Base-by-base conservation (phyloP, 2,797 vertebrate genomes). In the Alca torda region DNA sequence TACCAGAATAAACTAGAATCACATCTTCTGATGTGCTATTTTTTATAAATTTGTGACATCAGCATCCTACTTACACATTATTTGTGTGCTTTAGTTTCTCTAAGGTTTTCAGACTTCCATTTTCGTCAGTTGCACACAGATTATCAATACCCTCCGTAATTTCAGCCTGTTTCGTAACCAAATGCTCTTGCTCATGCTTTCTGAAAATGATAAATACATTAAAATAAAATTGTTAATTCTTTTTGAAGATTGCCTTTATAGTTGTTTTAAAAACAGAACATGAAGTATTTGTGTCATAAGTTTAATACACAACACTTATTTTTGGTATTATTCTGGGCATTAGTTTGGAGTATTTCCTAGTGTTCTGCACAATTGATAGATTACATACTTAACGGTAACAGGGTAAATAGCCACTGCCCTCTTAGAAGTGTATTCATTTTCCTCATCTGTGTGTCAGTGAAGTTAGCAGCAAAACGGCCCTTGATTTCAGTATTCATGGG, bases 161-260 rank as follows among this genome's bases (percentile, higher is more conserved):
- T 67, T 81, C 68, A 53, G 33, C 16, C 33, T 0, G 15, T 13
- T 83, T 41, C 35, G 57, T 82, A 26, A 74, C 1, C 33, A 65
- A 53, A 53, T 20, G 8, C 17, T 65, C 14, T 35, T 72, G 41
- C 11, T 17, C 1, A 4, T 54, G 8, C 33, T 83, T 93, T 85
- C 95, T 95, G 87, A 81, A 95, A 97, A 96, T 67, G 28, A 72
- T 50, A 84, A 73, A 28, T 14, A 77, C 54, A 86, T 65, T 41
- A 65, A 93, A 83, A 64, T 41, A 53, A 78, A 59, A 68, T 23
- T 13, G 8, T 11, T 60, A 19, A 8, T 70, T 68, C 1, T 17
- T 93, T 86, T 75, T 67, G 30, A 53, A 33, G 24, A 35, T 8
- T 37, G 13, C 16, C 45, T 72, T 91, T 60, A n/a, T 9, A 45